phyloP scores from a whole-genome alignment of 2,797 vertebrate genomes.

The Nannoperca obscura region DNA sequence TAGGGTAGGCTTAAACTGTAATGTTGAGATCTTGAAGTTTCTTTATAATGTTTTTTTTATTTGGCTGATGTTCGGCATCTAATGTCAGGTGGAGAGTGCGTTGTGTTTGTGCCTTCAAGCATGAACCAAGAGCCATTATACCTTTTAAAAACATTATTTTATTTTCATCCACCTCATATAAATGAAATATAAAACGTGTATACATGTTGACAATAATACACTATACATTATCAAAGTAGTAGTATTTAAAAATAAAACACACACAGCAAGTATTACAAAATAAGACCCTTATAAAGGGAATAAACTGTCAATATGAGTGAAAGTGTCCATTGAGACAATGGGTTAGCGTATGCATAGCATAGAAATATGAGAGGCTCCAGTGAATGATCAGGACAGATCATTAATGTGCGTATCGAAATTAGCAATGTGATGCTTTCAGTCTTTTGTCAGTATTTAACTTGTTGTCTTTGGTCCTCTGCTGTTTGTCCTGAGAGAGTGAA shows the following conservation, averaged over 20 bases:
- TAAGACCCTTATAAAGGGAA: constrained; percentile 74
- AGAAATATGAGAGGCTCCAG: constrained; percentile 43
- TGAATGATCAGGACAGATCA: constrained; percentile 31
- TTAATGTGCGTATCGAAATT: constrained; percentile 11
- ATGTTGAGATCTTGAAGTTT: neutral
- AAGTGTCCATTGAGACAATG: constrained; percentile 31
- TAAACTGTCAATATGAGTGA: constrained; percentile 75
- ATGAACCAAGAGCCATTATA: constrained; percentile 19
- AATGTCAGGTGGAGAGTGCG: neutral
- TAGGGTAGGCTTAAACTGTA: neutral
- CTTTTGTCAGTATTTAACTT: constrained; percentile 5
- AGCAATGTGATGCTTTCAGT: neutral
- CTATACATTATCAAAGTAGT: constrained; percentile 26
- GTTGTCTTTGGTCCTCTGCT: constrained; percentile 15
- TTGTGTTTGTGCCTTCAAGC: neutral
- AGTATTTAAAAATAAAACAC: constrained; percentile 19
- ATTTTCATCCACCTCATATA: constrained; percentile 47
- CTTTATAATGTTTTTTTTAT: neutral
- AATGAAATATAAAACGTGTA: constrained; percentile 49
- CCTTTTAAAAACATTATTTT: constrained; percentile 57
- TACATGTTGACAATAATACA: constrained; percentile 45
- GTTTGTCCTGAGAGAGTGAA: neutral
- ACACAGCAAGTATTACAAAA: constrained; percentile 14
- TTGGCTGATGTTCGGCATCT: neutral
- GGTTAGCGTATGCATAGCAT: constrained; percentile 67